Percentiles rank a stretch among this genome's conserved stretches.
Conservation (phyloP, 2,113 vertebrate species). For the Corynorhinus townsendii region DNA sequence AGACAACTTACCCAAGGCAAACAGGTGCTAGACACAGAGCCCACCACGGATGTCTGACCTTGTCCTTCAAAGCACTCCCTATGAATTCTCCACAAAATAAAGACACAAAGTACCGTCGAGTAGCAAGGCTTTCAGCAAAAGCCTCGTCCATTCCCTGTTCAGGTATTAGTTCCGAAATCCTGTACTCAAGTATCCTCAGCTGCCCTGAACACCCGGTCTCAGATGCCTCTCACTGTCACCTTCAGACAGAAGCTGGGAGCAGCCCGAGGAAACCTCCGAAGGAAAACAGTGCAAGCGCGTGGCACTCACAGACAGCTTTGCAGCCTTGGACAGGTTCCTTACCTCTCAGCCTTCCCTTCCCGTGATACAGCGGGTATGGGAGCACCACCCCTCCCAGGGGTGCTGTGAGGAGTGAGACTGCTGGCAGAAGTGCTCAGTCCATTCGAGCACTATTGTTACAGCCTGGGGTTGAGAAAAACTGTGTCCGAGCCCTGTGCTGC, state of each 20-base stretch:
- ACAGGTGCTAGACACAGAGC: neutral
- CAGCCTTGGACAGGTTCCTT: neutral
- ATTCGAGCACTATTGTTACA: neutral
- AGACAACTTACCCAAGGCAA: neutral
- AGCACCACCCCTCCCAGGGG: neutral
- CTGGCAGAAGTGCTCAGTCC: neutral
- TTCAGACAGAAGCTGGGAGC: neutral
- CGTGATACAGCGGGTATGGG: fast-evolving
- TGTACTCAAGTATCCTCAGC: neutral
- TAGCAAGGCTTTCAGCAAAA: neutral
- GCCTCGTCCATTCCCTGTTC: neutral
- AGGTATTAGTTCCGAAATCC: neutral
- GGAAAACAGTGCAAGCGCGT: neutral
- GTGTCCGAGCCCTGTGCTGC: neutral
- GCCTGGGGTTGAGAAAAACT: neutral
- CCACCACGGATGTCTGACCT: neutral
- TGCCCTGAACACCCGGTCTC: neutral
- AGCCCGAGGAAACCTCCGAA: neutral
- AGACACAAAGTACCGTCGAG: neutral
- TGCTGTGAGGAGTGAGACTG: neutral
- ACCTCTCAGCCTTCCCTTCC: neutral
- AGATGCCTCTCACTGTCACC: neutral
- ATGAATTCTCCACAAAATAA: neutral
- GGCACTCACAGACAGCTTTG: neutral
- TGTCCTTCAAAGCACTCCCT: neutral